Base-by-base conservation (phyloP, 2,797 vertebrate species). In the Spinus pinus region DNA sequence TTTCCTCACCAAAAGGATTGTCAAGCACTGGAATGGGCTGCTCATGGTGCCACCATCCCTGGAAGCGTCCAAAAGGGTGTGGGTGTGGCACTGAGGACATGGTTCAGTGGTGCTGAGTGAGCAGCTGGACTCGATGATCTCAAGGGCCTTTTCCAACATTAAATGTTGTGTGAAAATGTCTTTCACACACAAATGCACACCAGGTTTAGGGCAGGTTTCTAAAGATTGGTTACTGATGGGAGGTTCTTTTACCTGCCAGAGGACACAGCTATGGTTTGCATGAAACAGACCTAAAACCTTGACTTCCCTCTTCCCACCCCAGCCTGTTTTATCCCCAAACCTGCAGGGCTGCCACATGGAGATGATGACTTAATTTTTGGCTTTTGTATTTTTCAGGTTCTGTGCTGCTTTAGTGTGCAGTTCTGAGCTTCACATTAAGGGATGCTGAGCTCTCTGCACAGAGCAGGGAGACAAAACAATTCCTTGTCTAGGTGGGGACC, bases 281-380 rank as follows among this genome's bases (percentile, higher is more conserved):
- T 9, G 46, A 70, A 75, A 41, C 2, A 30, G 25, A 60, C 13
- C 30, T 47, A 41, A 93, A 87, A 61, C 25, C 47, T 14, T 51
- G 9, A 49, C 19, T 15, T 74, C 14, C 15, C 10, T 57, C 10
- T 73, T 70, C 41, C 14, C 14, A 4, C 6, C 5, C 15, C 31
- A 73, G n/a, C 12, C 41, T 23, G 3, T 15, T 92, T 50, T 25
- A 67, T 28, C 27, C 49, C 1, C 0, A 83, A 67, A 33, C 5
- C 11, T 0, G 0, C 9, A 30, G 31, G 1, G 0, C 1, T 1
- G 28, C 49, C 3, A 6, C 39, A 9, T 3, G 47, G 62, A 72
- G 6, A 28, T 28, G 57, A 28, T 28, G 18, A 25, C 25, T 60
- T 1, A 39, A 1, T 6, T 28, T 60, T 60, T 9, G 20, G 18